phyloP scores from a whole-genome alignment of 2,888 invertebrate genomes.

The Camponotus fellah region DNA sequence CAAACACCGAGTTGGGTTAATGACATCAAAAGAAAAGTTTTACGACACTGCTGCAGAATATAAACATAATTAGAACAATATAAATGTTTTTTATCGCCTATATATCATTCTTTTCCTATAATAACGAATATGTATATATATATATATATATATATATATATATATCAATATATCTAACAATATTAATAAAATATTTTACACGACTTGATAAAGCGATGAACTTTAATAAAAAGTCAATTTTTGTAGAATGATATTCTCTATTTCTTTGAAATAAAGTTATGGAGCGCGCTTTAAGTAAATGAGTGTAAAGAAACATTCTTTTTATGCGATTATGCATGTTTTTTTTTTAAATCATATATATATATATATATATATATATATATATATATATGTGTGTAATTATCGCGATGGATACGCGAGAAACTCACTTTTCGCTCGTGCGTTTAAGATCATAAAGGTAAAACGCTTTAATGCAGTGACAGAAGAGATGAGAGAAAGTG shows the following conservation, averaged over 20 bases:
- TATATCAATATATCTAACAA: neutral
- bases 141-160: neutral
- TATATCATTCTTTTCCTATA: neutral
- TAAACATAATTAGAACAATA: slow-evolving; percentile 22
- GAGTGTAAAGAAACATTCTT: neutral
- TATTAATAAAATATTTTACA: slow-evolving; percentile 25
- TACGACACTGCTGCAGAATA: slow-evolving; percentile 26
- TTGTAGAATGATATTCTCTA: neutral
- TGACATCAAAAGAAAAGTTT: slow-evolving; percentile 55
- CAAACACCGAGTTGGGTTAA: slow-evolving; percentile 37
- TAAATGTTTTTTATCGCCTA: neutral
- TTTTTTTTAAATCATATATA: too few species aligned
- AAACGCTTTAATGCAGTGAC: slow-evolving; percentile 26
- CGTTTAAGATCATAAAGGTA: slow-evolving; percentile 32
- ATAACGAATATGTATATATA: neutral
- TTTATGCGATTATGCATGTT: neutral
- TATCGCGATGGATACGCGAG: neutral
- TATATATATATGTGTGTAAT: neutral
- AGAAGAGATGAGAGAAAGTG: slow-evolving; percentile 2
- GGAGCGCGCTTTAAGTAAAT: neutral
- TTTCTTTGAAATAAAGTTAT: neutral
- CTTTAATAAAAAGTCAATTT: neutral
- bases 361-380: too few species aligned
- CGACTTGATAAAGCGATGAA: neutral
- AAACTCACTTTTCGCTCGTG: slow-evolving; percentile 6